A percentile compares a stretch with the other conserved stretches of the same genome.
These are phyloP conservation scores for Macrobrachium nipponense DNA, from an alignment of 1,140 invertebrate species.

Conservation along the genomic window DNA sequence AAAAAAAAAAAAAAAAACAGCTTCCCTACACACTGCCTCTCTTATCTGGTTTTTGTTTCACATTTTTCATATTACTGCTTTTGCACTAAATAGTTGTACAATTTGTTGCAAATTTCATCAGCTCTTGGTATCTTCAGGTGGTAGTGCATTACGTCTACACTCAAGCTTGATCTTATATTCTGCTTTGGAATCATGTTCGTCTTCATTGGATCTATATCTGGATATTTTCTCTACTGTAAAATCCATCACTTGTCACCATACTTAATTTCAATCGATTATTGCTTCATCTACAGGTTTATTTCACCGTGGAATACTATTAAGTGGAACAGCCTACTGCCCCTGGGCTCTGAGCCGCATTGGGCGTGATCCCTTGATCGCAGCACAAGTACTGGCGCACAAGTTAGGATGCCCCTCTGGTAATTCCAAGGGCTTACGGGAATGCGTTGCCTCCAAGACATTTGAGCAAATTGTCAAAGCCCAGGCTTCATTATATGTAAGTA, in stretches of 20 bases:
- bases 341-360: background rate
- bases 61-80: no score
- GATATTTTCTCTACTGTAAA: no score
- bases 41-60: no score
- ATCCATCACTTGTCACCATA: no score
- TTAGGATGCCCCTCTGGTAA: background rate
- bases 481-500: background rate
- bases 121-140: no score
- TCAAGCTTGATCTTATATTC: background rate
- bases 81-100: no score
- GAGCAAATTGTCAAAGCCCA: background rate
- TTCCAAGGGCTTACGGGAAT: background rate
- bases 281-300: background rate
- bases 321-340: background rate
- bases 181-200: no score
- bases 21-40: no score
- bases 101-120: no score
- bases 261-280: background rate
- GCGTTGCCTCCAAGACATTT: background rate
- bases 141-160: background rate
- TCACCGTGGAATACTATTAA: background rate
- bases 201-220: no score
- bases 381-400: background rate
- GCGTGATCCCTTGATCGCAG: background rate
- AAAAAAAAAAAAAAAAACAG: no score